These are phyloP conservation scores for Unio pictorum DNA, from an alignment of 2,888 invertebrate genomes.

Conservation along the genomic window DNA sequence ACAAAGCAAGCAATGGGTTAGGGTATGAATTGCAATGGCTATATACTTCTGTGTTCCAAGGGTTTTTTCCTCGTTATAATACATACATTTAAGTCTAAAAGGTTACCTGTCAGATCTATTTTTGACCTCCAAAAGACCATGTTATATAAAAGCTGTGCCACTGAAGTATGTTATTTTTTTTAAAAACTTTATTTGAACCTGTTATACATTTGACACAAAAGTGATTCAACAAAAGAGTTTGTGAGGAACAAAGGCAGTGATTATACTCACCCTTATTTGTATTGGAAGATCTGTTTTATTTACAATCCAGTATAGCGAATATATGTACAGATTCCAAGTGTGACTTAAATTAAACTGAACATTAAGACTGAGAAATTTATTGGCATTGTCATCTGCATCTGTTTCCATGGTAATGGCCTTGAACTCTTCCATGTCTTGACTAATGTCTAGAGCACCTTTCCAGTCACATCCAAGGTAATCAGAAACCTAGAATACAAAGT, in stretches of 20 bases:
- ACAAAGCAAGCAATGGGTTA: no score
- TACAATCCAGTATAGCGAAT: slow-evolving; percentile 70
- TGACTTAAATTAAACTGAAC: slow-evolving; percentile 78
- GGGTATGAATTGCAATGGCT: no score
- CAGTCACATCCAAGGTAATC: slow-evolving; percentile 81
- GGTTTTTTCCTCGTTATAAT: no score
- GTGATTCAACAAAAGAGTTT: no score
- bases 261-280: slow-evolving; percentile 80
- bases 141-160: no score
- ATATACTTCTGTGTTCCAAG: no score
- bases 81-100: no score
- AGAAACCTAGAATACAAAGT: slow-evolving; percentile 71
- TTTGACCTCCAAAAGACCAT: no score
- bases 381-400: slow-evolving; percentile 79
- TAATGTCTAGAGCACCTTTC: slow-evolving; percentile 81
- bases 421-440: slow-evolving; percentile 78
- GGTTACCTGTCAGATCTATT: no score
- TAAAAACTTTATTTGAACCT: no score
- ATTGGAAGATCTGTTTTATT: slow-evolving; percentile 68
- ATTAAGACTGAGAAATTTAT: slow-evolving; percentile 80
- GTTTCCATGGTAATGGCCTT: slow-evolving; percentile 78
- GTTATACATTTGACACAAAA: no score
- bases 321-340: slow-evolving; percentile 78
- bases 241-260: not conserved
- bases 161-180: no score